phyloP scores from a whole-genome alignment of 2,113 vertebrate species.

The Lampris incognitus region DNA sequence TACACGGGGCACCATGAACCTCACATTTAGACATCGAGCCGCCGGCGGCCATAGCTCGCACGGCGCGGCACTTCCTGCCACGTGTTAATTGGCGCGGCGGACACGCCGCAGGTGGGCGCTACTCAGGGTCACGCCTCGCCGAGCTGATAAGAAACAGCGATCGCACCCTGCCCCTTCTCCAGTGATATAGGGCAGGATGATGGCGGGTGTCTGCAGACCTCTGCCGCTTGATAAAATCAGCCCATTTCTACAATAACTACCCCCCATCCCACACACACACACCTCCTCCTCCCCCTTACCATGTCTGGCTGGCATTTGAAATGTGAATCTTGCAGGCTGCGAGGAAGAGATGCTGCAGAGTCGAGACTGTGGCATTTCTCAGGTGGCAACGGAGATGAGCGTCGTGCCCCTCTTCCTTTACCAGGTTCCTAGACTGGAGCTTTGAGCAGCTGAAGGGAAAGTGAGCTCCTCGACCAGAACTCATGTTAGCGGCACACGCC shows the following conservation, averaged over 20 bases:
- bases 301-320: slow-evolving; percentile 66
- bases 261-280: not conserved
- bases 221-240: slow-evolving; percentile 66
- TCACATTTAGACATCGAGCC: slow-evolving; percentile 59
- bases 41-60: slow-evolving; percentile 33
- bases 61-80: slow-evolving; percentile 60
- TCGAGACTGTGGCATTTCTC: slow-evolving; percentile 55
- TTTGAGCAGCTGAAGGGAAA: not conserved
- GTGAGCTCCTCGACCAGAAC: no score
- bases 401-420: slow-evolving; percentile 37
- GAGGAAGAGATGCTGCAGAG: slow-evolving; percentile 23
- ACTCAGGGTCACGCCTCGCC: slow-evolving; percentile 60
- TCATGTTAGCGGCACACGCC: no score
- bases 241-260: slow-evolving; percentile 35
- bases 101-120: slow-evolving; percentile 57
- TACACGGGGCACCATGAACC: slow-evolving; percentile 54
- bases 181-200: slow-evolving; percentile 50
- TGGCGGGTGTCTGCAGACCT: slow-evolving; percentile 38
- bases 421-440: not conserved
- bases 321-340: slow-evolving; percentile 51
- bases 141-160: slow-evolving; percentile 75
- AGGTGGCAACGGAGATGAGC: not conserved
- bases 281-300: not conserved
- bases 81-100: slow-evolving; percentile 69
- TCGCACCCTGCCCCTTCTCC: slow-evolving; percentile 75